Conservation (phyloP, 2,113 vertebrate genomes). For the Okapia johnstoni region DNA sequence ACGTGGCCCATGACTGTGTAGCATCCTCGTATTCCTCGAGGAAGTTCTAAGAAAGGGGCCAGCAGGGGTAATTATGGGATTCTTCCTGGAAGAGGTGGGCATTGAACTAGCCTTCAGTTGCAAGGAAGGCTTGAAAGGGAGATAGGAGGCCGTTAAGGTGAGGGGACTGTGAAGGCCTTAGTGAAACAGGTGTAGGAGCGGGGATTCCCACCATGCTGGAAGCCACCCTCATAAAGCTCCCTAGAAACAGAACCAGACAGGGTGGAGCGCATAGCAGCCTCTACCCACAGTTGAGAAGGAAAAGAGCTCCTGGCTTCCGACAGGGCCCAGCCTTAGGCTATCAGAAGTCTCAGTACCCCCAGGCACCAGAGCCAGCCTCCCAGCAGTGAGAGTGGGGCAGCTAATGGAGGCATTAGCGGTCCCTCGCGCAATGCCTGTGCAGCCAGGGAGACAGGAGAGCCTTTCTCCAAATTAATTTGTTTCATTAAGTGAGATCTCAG, state of each 20-base stretch:
- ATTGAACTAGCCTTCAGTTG: background rate
- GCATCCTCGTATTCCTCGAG: accelerated
- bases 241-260: background rate
- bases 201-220: background rate
- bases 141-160: background rate
- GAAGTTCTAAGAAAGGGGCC: background rate
- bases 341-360: background rate
- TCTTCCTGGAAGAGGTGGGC: background rate
- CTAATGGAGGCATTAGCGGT: background rate
- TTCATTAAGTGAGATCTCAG: conserved; percentile 48
- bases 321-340: background rate
- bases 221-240: background rate
- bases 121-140: background rate
- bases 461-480: conserved; percentile 40
- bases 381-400: background rate
- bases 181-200: background rate
- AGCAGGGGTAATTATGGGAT: background rate
- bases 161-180: background rate
- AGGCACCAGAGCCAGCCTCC: background rate
- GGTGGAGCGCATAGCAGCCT: background rate
- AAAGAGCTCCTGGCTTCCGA: background rate
- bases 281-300: background rate
- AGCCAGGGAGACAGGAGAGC: background rate
- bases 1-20: accelerated
- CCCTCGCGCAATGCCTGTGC: background rate